A percentile compares a stretch with the other conserved stretches of the same genome.
phyloP scores from a whole-genome alignment of 2,113 vertebrate genomes.

The Isurus oxyrinchus region DNA sequence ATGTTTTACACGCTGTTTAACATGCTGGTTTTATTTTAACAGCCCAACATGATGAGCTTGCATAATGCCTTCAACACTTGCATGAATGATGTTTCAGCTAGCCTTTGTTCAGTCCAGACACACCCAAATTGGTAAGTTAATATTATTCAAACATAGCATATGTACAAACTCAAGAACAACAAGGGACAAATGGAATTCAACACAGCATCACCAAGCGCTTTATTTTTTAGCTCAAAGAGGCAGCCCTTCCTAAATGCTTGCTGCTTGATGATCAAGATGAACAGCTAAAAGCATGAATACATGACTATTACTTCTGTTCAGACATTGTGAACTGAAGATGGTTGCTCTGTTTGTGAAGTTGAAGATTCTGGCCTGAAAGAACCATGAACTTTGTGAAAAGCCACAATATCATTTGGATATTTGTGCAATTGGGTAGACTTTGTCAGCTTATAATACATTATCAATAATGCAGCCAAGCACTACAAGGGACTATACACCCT shows the following conservation, averaged over 20 bases:
- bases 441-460: background rate
- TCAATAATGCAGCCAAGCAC: background rate
- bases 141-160: background rate
- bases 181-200: background rate
- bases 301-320: background rate
- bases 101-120: background rate
- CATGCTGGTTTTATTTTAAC: background rate
- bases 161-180: background rate
- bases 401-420: background rate
- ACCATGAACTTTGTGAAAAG: background rate
- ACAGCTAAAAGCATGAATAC: background rate
- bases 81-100: background rate
- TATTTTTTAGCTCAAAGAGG: background rate
- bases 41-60: background rate
- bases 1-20: background rate
- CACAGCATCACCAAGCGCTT: background rate
- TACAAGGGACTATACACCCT: background rate
- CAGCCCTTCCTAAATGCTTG: background rate
- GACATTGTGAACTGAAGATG: background rate
- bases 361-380: background rate
- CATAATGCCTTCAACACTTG: background rate
- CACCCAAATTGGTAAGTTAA: background rate
- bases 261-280: background rate
- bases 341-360: background rate
- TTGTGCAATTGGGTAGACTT: background rate